Percentiles rank a stretch among this genome's conserved stretches.
Evolutionary conservation across 2,113 vertebrate species (phyloP).

Genomic region (Sphaerodactylus townsendi): DNA sequence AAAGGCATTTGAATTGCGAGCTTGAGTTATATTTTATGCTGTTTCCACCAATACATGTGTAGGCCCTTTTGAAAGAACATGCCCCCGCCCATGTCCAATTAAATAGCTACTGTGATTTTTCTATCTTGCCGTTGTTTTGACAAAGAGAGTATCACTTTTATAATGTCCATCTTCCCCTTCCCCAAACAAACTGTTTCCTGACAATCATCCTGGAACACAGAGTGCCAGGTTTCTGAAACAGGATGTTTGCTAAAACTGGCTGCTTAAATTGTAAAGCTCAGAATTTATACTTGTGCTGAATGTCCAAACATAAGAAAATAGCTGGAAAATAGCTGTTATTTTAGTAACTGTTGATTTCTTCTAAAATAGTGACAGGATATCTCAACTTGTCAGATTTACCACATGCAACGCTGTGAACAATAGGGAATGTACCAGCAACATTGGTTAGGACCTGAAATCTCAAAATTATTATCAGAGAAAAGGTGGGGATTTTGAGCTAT

Average conservation of each 20-base stretch:
- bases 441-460: not conserved
- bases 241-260: slow-evolving; percentile 72
- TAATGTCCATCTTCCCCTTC: slow-evolving; percentile 69
- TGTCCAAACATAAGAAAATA: slow-evolving; percentile 63
- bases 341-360: slow-evolving; percentile 63
- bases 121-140: slow-evolving; percentile 65
- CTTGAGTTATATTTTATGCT: not conserved
- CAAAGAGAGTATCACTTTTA: slow-evolving; percentile 53
- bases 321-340: slow-evolving; percentile 59
- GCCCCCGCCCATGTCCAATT: slow-evolving; percentile 36
- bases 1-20: not conserved
- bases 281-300: slow-evolving; percentile 59
- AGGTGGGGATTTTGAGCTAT: not conserved
- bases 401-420: not conserved
- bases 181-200: slow-evolving; percentile 73
- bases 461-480: not conserved
- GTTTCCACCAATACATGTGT: not conserved
- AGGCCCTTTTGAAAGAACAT: not conserved
- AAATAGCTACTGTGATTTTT: slow-evolving; percentile 38
- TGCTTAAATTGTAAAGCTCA: slow-evolving; percentile 70
- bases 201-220: slow-evolving; percentile 75
- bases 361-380: slow-evolving; percentile 67
- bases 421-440: not conserved
- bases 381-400: slow-evolving; percentile 21
- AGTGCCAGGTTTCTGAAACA: slow-evolving; percentile 76